Base-by-base conservation (phyloP, 2,797 vertebrate genomes). In the Rallus crepitans region DNA sequence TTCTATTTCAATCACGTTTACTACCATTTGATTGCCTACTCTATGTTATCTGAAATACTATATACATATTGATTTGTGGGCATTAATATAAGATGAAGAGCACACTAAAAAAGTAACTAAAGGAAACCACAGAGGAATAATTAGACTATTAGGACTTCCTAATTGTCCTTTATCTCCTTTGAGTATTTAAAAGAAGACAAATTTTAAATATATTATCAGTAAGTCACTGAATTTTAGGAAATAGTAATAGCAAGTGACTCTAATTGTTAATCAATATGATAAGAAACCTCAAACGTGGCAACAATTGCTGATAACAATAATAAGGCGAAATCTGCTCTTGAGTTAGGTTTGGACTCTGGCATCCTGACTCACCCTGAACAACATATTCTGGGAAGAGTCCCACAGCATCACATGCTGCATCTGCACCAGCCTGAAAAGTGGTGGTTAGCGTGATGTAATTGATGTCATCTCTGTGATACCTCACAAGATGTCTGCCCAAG, bases 1-100 rank as follows among this genome's bases (percentile, higher is more conserved):
- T 87, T 77, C 63, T 76, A 76, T 82, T 94, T 90, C 83, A 82
- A 88, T 90, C 86, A 94, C 65, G 65, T 95, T 94, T 91, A 92
- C 57, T 91, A 64, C 80, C 65, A 7, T 88, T 91, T 91, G 69
- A 86, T 90, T 90, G 50, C 73, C 42, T 86, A 16, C 8, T 81
- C 47, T 59, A 10, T 71, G 69, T 83, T 93, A 93, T 91, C 66
- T 84, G 72, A 93, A 91, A 89, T 80, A 47, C 71, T 89, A 70
- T 80, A 90, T 56, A 90, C 2, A 45, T 72, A 96, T 89, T 77
- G 88, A 88, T 94, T 95, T 95, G 80, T 87, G 15, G 52, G 70
- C 56, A 61, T 89, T 68, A 93, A 59, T 93, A 78, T 82, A 93
- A 87, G 52, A 95, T 47, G 24, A 96, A 91, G 11, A 61, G 25